Evolutionary conservation across 2,113 vertebrate genomes (phyloP), one percentile per base, ranked within the genome.

Genomic region (Muntiacus reevesi): DNA sequence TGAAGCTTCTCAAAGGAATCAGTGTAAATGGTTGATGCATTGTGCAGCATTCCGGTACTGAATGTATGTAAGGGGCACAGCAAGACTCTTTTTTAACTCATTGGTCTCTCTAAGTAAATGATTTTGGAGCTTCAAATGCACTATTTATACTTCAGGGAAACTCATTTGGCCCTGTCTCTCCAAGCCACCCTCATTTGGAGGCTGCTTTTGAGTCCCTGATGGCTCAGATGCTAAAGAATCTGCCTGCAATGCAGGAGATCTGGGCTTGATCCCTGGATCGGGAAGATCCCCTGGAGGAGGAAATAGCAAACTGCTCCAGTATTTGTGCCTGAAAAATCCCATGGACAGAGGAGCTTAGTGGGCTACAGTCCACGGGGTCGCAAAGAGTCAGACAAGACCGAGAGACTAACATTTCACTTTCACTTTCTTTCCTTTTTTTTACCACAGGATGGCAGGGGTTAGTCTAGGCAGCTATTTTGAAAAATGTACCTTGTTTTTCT

Each of bases 1-100:
- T 78, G 78, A 97, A 15, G 25, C 43, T 89, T 59, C 85, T 82
- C 10, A 30, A 89, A 89, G 19, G 12, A 2, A 86, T 91, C 50
- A 3, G 9, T n/a, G 9, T 74, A 40, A 86, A 28, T 8, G 43
- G 25, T 5, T 87, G 64, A 33, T 21, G 40, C 9, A n/a, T 23
- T 64, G 15, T 12, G 1, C 12, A 36, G 8, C 33, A 87, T 67
- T 82, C 27, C 0, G 0, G 19, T 36, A 13, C 13, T 78, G 21
- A 0, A 67, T 30, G 8, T 7, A 15, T 13, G 7, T 36, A 76
- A 50, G 19, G 6, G 9, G 28, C 8, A 19, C 7, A 45, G 40
- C 12, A 40, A 76, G n/a, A 45, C 19, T 13, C 52, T 23, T 52
- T 47, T 45, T 52, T 4, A 94, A 82, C 15, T 67, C 21, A 2